Percentiles rank a stretch among this genome's conserved stretches.
Conservation (phyloP, 2,797 vertebrate species). For the Sitta carolinensis region DNA sequence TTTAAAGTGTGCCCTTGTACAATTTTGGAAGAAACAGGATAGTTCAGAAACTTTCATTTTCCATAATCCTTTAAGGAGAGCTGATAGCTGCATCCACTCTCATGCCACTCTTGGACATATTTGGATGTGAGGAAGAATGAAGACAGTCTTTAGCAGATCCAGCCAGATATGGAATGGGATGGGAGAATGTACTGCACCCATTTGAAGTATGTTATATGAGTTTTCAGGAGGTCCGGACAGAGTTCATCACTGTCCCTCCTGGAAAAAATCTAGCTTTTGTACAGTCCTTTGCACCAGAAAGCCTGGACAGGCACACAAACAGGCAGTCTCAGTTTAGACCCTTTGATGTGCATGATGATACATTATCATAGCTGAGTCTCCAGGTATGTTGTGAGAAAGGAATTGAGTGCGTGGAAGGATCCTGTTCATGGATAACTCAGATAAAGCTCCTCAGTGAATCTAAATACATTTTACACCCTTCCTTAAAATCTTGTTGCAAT, state of each 20-base stretch:
- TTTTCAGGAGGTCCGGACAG: background rate
- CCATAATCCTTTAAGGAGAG: background rate
- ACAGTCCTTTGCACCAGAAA: background rate
- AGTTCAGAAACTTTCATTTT: background rate
- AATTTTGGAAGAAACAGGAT: background rate
- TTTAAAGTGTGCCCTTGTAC: background rate
- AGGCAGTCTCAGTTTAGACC: background rate
- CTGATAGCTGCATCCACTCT: background rate
- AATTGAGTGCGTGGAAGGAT: background rate
- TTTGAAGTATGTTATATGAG: background rate
- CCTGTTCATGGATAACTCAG: background rate
- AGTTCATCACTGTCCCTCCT: background rate
- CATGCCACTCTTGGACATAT: background rate
- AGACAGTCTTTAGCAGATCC: background rate
- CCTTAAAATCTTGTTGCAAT: background rate
- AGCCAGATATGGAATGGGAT: background rate
- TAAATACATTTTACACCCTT: background rate
- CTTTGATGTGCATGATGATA: background rate
- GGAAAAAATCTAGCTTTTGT: background rate
- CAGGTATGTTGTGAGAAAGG: background rate
- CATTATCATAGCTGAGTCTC: background rate
- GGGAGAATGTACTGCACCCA: background rate
- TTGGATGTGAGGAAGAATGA: background rate
- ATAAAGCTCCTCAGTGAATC: background rate
- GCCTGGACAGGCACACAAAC: background rate